Evolutionary conservation across 1,140 invertebrate species (phyloP).

Genomic region (Drosophila chauvacae): DNA sequence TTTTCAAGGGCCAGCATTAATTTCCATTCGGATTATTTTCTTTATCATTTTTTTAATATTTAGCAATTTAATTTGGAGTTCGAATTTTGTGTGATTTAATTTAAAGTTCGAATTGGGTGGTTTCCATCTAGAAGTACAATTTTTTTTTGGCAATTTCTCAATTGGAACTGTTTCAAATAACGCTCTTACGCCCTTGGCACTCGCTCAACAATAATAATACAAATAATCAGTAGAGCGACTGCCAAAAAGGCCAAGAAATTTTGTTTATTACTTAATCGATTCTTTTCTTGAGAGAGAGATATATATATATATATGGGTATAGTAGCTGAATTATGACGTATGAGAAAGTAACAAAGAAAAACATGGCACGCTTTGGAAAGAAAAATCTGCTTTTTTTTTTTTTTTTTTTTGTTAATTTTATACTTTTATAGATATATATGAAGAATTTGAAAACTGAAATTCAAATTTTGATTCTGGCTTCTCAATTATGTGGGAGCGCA

Average conservation of each 20-base stretch:
- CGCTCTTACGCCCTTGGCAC: conserved; percentile 44
- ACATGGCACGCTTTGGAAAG: conserved; percentile 69
- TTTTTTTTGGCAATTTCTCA: conserved; percentile 44
- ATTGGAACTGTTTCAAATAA: conserved; percentile 75
- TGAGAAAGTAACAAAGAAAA: conserved; percentile 54
- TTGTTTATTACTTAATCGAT: conserved; percentile 20
- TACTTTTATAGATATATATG: conserved; percentile 23
- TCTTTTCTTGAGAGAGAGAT: conserved; percentile 45
- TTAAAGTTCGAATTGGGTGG: conserved; percentile 28
- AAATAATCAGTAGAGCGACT: conserved; percentile 7
- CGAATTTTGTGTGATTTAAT: conserved; percentile 14
- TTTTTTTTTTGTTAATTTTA: conserved; percentile 23
- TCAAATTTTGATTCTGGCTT: conserved; percentile 32
- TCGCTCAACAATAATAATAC: conserved; percentile 17
- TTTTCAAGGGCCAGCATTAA: conserved; percentile 18
- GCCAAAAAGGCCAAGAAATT: conserved; percentile 23
- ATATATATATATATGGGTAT: conserved; percentile 18
- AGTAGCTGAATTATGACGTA: conserved; percentile 40
- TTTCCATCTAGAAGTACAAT: conserved; percentile 47
- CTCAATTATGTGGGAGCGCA: conserved; percentile 43
- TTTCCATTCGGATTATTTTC: conserved; percentile 2
- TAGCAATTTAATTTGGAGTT: conserved; percentile 15
- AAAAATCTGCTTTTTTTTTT: conserved; percentile 31
- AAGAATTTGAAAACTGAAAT: conserved; percentile 47
- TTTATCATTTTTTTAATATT: background rate